phyloP scores from a whole-genome alignment of 2,797 vertebrate genomes.

The Vireo griseus region DNA sequence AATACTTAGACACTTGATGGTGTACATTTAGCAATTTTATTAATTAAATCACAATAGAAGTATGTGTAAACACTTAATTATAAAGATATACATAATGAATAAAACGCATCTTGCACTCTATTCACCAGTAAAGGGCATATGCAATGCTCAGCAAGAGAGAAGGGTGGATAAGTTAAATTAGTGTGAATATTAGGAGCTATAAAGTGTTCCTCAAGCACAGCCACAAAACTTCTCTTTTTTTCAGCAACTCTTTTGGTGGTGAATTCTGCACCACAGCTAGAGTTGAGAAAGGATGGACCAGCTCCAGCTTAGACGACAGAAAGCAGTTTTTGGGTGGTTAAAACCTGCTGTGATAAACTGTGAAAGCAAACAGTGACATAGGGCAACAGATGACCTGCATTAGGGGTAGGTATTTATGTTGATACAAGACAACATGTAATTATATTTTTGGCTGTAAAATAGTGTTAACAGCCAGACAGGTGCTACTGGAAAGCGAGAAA shows the following conservation, averaged over 20 bases:
- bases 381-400: slow-evolving; percentile 27
- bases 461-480: slow-evolving; percentile 42
- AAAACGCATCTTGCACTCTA: background rate
- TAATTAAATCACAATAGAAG: background rate
- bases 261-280: background rate
- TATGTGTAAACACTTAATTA: background rate
- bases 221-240: background rate
- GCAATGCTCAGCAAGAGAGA: background rate
- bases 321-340: slow-evolving; percentile 31
- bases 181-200: background rate
- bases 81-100: background rate
- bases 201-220: background rate
- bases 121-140: background rate
- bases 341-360: slow-evolving; percentile 36
- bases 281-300: slow-evolving; percentile 9
- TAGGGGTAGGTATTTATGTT: slow-evolving; percentile 48
- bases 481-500: slow-evolving; percentile 43
- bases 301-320: background rate
- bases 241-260: background rate
- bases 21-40: background rate
- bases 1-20: background rate
- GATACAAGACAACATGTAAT: slow-evolving; percentile 3
- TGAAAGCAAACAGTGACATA: slow-evolving; percentile 47
- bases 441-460: slow-evolving; percentile 36
- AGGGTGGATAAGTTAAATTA: background rate